Percentiles rank a stretch among this genome's conserved stretches.
These are phyloP conservation scores for Eupithecia dodoneata DNA, from an alignment of 2,888 invertebrate genomes.

Conservation along the genomic window DNA sequence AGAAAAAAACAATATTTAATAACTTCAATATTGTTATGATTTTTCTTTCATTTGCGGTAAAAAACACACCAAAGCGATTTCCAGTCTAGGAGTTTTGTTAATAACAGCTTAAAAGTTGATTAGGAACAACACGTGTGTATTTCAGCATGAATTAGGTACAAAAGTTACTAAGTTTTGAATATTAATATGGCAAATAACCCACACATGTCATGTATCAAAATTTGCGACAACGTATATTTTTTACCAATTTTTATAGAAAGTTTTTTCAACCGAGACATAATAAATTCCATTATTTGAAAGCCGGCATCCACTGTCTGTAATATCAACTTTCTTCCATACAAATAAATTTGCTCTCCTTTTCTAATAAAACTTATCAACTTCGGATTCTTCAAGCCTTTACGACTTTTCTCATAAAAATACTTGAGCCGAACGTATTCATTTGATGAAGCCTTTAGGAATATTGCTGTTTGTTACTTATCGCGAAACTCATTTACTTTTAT, in stretches of 20 bases:
- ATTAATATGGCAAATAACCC: too few species aligned
- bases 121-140: not conserved
- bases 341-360: slow-evolving; percentile 21
- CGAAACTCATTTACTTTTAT: slow-evolving; percentile 40
- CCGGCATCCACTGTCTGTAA: not conserved
- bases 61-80: too few species aligned
- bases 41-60: not conserved
- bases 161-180: too few species aligned
- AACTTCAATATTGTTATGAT: not conserved
- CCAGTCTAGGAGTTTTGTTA: too few species aligned
- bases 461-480: slow-evolving; percentile 38
- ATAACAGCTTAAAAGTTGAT: not conserved
- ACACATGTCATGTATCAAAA: not conserved
- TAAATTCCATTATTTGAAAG: slow-evolving; percentile 8
- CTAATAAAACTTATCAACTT: slow-evolving; percentile 35
- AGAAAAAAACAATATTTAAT: not conserved
- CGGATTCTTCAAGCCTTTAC: slow-evolving; percentile 29
- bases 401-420: slow-evolving; percentile 34
- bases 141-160: not conserved
- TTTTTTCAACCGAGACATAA: not conserved
- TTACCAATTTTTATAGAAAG: not conserved
- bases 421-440: slow-evolving; percentile 26
- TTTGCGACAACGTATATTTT: not conserved
- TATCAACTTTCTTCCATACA: slow-evolving; percentile 14
- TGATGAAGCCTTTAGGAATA: slow-evolving; percentile 29